Evolutionary conservation across 2,888 invertebrate species (phyloP), one percentile per base, ranked within the genome.

Genomic region (Apodemia mormo): DNA sequence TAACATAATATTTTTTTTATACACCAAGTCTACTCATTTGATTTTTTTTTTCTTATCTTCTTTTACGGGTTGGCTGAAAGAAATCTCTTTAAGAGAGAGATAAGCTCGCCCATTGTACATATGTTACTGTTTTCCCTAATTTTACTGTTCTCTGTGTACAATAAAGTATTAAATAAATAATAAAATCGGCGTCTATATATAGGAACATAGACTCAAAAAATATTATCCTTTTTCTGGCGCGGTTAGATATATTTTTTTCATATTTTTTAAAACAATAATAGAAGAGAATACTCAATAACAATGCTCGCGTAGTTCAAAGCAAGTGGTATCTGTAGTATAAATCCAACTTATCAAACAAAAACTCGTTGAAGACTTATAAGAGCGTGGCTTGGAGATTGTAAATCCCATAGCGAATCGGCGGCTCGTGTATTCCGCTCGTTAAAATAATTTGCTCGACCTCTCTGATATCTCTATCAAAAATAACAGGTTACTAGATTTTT

Each of bases 361-460:
- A 71, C 68, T 75, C 68, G 71, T 72, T 72, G 68, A 33, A 69
- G 71, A 70, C 71, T 72, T 69, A 64, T 52, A 71, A 72, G 71
- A 68, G 68, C 74, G 71, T 73, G 54, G 22, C 71, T 72, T 68
- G 70, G 56, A 68, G 73, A 76, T 74, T 74, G 75, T 75, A 74
- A 73, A 75, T 76, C 73, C 61, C 14, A 64, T 14, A 37, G 61
- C 66, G 64, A 67, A 66, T 68, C 66, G 68, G 52, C 52, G 52
- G 52, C 52, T 52, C 52, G 7, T 52, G 52, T 72, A 65, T 37
- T 43, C 67, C 58, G 72, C 76, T 80, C 76, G 77, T 80, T 80
- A 80, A 77, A 79, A 78, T 76, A 71, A 74, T 78, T 75, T 75
- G 78, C 76, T 76, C 71, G 76, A 76, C 76, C 76, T 78, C 74